phyloP scores from a whole-genome alignment of 2,888 invertebrate species.

The Yponomeuta sedellus region DNA sequence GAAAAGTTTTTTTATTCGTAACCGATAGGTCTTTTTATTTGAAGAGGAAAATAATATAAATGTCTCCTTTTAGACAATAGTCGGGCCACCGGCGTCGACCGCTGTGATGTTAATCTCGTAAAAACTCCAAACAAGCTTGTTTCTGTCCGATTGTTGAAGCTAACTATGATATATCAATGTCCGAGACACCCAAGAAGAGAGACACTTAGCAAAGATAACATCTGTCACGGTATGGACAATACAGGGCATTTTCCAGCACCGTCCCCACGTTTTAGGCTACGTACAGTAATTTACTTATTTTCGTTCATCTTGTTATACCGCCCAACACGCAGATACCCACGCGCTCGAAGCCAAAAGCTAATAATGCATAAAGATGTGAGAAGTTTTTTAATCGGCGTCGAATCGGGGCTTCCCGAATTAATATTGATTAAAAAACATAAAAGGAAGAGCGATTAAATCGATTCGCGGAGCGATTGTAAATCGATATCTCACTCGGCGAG shows the following conservation, averaged over 20 bases:
- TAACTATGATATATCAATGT: slow-evolving; percentile 3
- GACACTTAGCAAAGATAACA: not conserved
- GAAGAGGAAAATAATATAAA: not conserved
- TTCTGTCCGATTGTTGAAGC: not conserved
- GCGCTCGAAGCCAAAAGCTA: not conserved
- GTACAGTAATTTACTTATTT: too few relatives aligned
- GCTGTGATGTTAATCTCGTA: not conserved
- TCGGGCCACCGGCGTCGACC: slow-evolving; percentile 1
- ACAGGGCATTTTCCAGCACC: too few relatives aligned
- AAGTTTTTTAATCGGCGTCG: not conserved
- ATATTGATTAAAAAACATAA: not conserved
- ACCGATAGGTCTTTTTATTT: not conserved
- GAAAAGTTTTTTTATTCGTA: slow-evolving; percentile 6
- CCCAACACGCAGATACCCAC: not conserved
- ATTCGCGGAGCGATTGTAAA: not conserved
- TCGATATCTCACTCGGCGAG: slow-evolving; percentile 1
- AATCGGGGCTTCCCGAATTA: not conserved
- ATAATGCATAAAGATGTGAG: not conserved
- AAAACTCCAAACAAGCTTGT: slow-evolving; percentile 1
- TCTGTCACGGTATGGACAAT: not conserved
- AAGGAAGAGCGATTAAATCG: not conserved
- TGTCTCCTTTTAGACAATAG: slow-evolving; percentile 7
- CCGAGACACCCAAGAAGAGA: not conserved
- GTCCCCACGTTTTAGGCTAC: too few relatives aligned
- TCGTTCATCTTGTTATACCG: too few relatives aligned